Conservation (phyloP, 1,140 invertebrate species). For the Zaprionus ornatus region DNA sequence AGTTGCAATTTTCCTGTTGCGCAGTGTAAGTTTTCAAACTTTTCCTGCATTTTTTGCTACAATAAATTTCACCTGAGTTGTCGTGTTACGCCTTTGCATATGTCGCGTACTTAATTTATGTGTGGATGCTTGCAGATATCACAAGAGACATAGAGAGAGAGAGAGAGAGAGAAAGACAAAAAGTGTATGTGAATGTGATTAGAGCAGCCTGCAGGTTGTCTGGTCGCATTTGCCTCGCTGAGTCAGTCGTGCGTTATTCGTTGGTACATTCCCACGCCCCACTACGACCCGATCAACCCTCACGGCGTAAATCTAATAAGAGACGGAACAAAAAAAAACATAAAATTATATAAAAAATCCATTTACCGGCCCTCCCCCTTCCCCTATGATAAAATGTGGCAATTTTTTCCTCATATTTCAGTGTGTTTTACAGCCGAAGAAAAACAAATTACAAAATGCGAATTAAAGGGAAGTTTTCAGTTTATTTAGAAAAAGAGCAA, state of each 20-base stretch:
- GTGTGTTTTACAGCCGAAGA: constrained; percentile 51
- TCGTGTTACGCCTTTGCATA: constrained; percentile 75
- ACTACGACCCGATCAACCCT: constrained; percentile 32
- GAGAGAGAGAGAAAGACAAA: not conserved
- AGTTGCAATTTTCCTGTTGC: not conserved
- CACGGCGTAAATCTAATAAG: constrained; percentile 62
- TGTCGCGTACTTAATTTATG: constrained; percentile 69
- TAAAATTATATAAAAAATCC: constrained; percentile 48
- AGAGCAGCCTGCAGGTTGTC: constrained; percentile 49
- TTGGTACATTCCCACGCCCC: constrained; percentile 58
- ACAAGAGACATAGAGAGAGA: not conserved
- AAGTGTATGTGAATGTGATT: constrained; percentile 16
- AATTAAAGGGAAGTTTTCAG: constrained; percentile 69
- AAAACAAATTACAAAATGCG: constrained; percentile 76
- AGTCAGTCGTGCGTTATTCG: constrained; percentile 15
- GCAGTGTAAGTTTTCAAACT: constrained; percentile 43
- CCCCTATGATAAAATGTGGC: constrained; percentile 60
- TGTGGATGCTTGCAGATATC: constrained; percentile 35
- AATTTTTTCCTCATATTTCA: constrained; percentile 81
- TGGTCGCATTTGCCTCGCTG: constrained; percentile 52
- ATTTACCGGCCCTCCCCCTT: constrained; percentile 38
- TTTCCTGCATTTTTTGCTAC: constrained; percentile 37
- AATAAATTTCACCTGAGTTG: constrained; percentile 72
- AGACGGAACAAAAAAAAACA: constrained; percentile 21
- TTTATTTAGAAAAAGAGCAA: constrained; percentile 32